Conservation (phyloP, 2,888 invertebrate genomes). For the Lepetodrilus schrolli region DNA sequence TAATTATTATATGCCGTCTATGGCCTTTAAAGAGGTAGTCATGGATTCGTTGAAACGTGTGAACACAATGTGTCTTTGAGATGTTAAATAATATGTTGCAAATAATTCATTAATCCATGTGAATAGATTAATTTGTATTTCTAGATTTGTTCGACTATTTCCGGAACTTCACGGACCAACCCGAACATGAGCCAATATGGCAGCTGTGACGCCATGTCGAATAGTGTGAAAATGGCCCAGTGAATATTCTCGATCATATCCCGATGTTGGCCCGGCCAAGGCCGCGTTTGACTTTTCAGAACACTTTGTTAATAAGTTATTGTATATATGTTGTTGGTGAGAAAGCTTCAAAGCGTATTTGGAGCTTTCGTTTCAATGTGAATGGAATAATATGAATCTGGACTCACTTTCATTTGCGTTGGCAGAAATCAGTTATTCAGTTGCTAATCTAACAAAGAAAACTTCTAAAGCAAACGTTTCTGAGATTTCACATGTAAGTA, state of each 20-base stretch:
- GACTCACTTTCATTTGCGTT: slow-evolving; percentile 98
- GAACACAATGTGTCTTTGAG: no score
- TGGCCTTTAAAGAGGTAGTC: no score
- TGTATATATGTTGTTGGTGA: slow-evolving; percentile 51
- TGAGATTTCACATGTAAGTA: slow-evolving; percentile 91
- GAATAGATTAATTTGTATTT: no score
- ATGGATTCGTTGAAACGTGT: no score
- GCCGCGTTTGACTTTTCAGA: slow-evolving; percentile 44
- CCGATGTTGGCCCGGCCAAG: slow-evolving; percentile 53
- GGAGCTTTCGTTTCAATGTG: slow-evolving; percentile 93
- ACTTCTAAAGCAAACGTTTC: slow-evolving; percentile 92
- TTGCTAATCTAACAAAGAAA: slow-evolving; percentile 95
- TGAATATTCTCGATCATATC: slow-evolving; percentile 50
- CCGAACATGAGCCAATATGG: slow-evolving; percentile 57
- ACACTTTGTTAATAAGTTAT: slow-evolving; percentile 44
- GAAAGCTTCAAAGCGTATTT: slow-evolving; percentile 78
- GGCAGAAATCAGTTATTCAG: slow-evolving; percentile 98
- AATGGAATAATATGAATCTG: slow-evolving; percentile 79
- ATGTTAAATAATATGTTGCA: no score
- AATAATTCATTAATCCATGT: no score
- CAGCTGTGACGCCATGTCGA: slow-evolving; percentile 69
- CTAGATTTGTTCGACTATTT: no score
- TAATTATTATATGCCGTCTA: no score
- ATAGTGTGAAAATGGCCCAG: slow-evolving; percentile 48
- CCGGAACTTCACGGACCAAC: slow-evolving; percentile 8